phyloP scores from a whole-genome alignment of 1,140 invertebrate genomes.

The Drosophila ambigua region DNA sequence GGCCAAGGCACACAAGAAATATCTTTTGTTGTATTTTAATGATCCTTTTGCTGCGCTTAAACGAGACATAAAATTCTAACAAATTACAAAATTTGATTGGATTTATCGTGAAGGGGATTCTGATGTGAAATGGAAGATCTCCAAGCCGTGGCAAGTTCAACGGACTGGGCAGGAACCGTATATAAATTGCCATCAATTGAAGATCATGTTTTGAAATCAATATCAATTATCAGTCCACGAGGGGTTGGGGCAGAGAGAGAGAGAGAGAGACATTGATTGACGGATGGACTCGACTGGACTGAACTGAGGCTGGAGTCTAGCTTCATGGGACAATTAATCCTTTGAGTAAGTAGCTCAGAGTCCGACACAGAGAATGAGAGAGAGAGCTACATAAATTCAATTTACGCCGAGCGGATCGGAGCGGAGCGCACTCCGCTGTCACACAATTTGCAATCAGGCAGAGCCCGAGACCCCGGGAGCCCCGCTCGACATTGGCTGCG shows the following conservation, averaged over 20 bases:
- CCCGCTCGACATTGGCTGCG: conserved; percentile 1
- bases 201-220: conserved; percentile 44
- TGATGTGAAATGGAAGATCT: conserved; percentile 44
- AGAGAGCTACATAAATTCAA: conserved; percentile 72
- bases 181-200: conserved; percentile 43
- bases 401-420: conserved; percentile 42
- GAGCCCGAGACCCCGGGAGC: conserved; percentile 3
- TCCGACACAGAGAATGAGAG: neutral
- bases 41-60: conserved; percentile 34
- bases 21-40: conserved; percentile 40
- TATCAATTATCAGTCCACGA: conserved; percentile 36
- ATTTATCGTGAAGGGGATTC: conserved; percentile 17
- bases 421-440: conserved; percentile 52
- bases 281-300: conserved; percentile 43
- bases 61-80: conserved; percentile 37
- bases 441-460: conserved; percentile 79
- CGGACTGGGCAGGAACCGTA: conserved; percentile 13
- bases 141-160: conserved; percentile 27
- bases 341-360: conserved; percentile 38
- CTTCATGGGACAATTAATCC: conserved; percentile 61
- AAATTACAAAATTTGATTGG: conserved; percentile 46
- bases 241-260: neutral
- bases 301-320: conserved; percentile 34
- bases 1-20: conserved; percentile 4
- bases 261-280: conserved; percentile 30